Base-by-base conservation (phyloP, 2,888 invertebrate species). In the Cosmia trapezina region DNA sequence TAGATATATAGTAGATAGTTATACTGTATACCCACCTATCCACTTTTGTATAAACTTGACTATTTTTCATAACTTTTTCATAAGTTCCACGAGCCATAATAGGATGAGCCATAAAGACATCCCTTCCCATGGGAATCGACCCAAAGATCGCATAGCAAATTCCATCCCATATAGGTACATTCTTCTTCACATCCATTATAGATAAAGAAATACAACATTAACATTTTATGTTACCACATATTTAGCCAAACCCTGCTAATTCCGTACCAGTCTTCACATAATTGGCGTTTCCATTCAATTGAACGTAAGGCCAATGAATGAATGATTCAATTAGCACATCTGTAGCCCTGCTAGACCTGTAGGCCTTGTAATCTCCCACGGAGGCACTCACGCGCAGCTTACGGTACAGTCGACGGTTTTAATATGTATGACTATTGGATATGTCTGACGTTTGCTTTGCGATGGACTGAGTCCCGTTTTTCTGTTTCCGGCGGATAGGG, bases 321-420 rank as follows among this genome's bases (percentile, higher is more conserved):
- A 81, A 75, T 86, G 85, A 88, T 87, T 89, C 85, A 89, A 91
- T 91, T 91, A 91, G 83, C 91, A 90, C 88, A 76, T 77, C 73
- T 61, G 76, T 69, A 79, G 73, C 62, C 66, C 67, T 69, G 63
- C 67, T 65, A 73, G 74, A 73, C 72, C 73, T 73, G 61, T 57
- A 68, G 74, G 70, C 73, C 81, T 80, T 79, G 79, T 56, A 56
- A 67, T 69, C 80, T 83, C 87, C 84, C 83, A 85, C 83, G 77
- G 76, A 78, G 64, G 60, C 62, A 76, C 87, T 84, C 85, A 81
- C 72, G 79, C 77, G 70, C 73, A 74, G 71, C 75, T 81, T 76
- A 80, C 70, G 76, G 83, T 87, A 85, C 73, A 77, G 75, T 70
- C 73, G 53, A 37, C 54, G 22, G 49, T 51, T 63, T 75, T 70